Evolutionary conservation across 2,113 vertebrate genomes (phyloP).

Genomic region (Penelope pileata): DNA sequence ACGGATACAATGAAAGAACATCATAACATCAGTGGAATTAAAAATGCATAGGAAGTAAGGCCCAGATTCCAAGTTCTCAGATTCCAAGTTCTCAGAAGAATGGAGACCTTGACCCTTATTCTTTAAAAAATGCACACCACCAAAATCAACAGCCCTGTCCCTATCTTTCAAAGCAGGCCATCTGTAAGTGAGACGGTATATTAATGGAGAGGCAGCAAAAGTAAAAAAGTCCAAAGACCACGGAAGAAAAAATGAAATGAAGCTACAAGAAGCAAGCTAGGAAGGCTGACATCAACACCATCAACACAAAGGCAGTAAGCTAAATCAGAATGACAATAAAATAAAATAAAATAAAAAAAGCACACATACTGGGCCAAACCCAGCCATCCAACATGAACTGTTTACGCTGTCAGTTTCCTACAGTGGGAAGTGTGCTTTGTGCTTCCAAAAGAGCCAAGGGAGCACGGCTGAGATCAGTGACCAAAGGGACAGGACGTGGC

Average conservation of each 20-base stretch:
- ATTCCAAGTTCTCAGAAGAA: too few relatives aligned
- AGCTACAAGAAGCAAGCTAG: not conserved
- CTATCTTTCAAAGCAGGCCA: not conserved
- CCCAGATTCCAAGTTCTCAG: not conserved
- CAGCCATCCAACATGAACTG: not conserved
- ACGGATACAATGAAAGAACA: not conserved
- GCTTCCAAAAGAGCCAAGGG: not conserved
- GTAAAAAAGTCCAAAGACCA: not conserved
- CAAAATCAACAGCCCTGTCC: not conserved
- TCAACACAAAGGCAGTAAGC: not conserved
- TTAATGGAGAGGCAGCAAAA: not conserved
- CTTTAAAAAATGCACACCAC: not conserved
- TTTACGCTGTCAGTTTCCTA: not conserved
- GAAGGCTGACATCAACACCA: not conserved
- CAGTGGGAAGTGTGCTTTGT: rapidly evolving
- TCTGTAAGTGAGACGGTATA: not conserved
- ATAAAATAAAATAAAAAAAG: not conserved
- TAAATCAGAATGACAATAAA: not conserved
- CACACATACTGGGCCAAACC: not conserved
- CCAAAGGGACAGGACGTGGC: not conserved
- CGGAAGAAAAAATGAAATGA: not conserved
- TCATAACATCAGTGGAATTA: not conserved
- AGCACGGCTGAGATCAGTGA: not conserved
- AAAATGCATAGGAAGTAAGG: not conserved
- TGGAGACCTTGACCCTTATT: not conserved